Evolutionary conservation across 2,797 vertebrate genomes (phyloP), one percentile per base, ranked within the genome.

Genomic region (Rousettus madagascariensis): DNA sequence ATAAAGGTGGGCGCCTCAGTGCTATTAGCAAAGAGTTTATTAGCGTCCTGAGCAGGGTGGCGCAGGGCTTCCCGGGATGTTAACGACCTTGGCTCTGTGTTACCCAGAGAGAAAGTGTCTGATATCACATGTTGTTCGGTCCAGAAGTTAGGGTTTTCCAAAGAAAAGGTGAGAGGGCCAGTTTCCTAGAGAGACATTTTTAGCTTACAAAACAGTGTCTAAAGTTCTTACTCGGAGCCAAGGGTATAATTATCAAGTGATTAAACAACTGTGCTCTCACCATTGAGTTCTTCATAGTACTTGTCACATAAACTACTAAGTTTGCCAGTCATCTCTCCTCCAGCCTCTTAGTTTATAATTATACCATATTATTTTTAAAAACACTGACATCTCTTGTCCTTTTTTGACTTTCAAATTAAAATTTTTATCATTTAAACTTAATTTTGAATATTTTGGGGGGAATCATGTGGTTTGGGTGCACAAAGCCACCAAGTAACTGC

Each of bases 1-100:
- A 99, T 99, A 97, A 99, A 99, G 99, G 99, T 99, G 93, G 98
- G 99, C 69, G 33, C 49, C 28, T 26, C 17, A 2, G 17, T 59
- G 0, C 11, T 13, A 0, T 5, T 19, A 3, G 2, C 20, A 22
- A 89, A 38, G 15, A 57, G 43, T 36, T 51, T 38, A 3, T 57
- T 78, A 95, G 26, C 15, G 1, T 63, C n/a, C 28, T 41, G 79
- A 87, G 66, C 71, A 4, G 4, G 28, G 6, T 13, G n/a, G 30
- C 16, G 26, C 19, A 30, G 78, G 11, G 57, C 28, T 49, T 36
- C 11, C 2, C 36, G 0, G 6, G 61, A 2, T 5, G 1, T 17
- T 26, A 22, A 51, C 22, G 41, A 28, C 38, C 33, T 51, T 6
- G 55, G 36, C 20, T 89, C 51, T 63, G 7, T 88, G 43, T 85